Percentiles rank a stretch among this genome's conserved stretches.
Evolutionary conservation across 2,888 invertebrate species (phyloP).

Genomic region (Himalopsyche japonica): DNA sequence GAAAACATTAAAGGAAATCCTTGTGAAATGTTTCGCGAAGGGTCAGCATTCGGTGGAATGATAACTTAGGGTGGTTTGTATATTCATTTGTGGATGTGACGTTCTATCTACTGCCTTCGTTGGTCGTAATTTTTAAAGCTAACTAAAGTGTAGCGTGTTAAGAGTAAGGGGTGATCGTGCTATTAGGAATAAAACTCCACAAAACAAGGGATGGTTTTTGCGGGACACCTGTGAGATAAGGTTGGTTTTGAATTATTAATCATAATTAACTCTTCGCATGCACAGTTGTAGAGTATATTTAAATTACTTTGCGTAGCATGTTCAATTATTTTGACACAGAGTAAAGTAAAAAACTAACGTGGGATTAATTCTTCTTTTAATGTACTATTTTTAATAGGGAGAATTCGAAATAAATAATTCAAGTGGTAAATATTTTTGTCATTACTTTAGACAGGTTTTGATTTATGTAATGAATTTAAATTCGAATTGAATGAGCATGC

Average conservation of each 20-base stretch:
- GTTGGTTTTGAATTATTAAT: neutral
- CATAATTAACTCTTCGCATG: neutral
- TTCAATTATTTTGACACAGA: neutral
- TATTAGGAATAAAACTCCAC: neutral
- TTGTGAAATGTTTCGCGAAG: neutral
- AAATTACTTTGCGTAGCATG: neutral
- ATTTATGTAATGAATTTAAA: no score
- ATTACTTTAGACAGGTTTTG: no score
- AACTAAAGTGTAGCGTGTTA: neutral
- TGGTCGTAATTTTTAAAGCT: neutral
- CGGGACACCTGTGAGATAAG: neutral
- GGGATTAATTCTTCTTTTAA: no score
- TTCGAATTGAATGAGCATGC: no score
- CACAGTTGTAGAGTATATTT: neutral
- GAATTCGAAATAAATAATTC: no score
- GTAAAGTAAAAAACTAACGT: no score
- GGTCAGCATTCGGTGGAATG: neutral
- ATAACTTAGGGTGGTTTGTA: constrained; percentile 5
- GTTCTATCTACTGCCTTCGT: neutral
- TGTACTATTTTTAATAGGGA: no score
- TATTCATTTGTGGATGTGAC: neutral
- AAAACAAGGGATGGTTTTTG: neutral
- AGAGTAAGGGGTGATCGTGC: neutral
- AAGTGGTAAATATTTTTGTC: no score
- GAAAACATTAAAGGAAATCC: constrained; percentile 7